Evolutionary conservation across 92 coral and sea anemone genomes (phyloP).

Genomic region (Ricordea florida): DNA sequence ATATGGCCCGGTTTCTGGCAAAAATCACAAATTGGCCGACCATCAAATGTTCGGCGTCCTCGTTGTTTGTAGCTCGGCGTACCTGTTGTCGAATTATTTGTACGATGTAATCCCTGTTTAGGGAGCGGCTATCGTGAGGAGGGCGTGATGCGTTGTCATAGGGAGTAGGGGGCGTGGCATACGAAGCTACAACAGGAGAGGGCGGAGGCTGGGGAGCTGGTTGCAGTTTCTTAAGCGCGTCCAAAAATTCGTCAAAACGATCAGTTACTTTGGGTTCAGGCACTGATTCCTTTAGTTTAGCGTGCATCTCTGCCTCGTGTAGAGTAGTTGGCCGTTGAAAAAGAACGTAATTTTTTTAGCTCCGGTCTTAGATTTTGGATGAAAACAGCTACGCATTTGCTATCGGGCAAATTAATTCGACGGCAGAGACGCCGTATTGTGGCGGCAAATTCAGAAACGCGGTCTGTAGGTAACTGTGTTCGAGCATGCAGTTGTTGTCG

Average conservation of each 20-base stretch:
- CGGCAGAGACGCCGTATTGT: neutral
- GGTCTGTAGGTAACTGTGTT: neutral
- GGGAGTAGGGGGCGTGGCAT: neutral
- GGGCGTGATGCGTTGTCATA: neutral
- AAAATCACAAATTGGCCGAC: neutral
- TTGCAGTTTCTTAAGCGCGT: neutral
- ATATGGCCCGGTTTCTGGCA: neutral
- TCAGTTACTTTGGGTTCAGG: neutral
- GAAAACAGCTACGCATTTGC: neutral
- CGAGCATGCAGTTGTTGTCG: neutral
- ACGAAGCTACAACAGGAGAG: neutral
- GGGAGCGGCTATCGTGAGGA: neutral
- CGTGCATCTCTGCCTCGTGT: neutral
- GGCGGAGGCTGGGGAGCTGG: neutral
- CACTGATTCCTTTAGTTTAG: neutral
- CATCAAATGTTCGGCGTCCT: neutral
- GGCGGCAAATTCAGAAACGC: slow-evolving; percentile 12
- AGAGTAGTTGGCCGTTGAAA: neutral
- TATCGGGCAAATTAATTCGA: neutral
- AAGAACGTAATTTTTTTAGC: neutral
- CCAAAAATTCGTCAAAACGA: neutral
- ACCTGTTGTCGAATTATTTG: neutral
- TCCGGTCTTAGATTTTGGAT: neutral
- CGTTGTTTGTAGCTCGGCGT: neutral
- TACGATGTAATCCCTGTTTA: neutral